Base-by-base conservation (phyloP, 2,797 vertebrate species). In the Pangasius krempfi region DNA sequence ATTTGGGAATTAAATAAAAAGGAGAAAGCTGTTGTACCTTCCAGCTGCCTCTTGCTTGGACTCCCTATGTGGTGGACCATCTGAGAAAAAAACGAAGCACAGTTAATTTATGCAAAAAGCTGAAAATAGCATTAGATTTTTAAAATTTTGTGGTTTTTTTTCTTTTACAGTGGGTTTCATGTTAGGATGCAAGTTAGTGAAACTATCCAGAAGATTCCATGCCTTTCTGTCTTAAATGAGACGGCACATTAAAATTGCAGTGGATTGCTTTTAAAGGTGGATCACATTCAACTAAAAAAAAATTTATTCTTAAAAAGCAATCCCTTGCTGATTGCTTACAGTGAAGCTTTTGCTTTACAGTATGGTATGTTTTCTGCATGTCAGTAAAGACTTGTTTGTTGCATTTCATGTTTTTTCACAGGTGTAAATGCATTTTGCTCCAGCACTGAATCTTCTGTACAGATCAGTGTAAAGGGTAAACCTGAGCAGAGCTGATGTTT, bases 41-140 rank as follows among this genome's bases (percentile, higher is more conserved):
- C 93, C 94, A 64, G 92, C 83, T 52, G 84, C 33, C 30, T 95
- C 93, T 86, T 93, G 92, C 85, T 44, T 94, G 3, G 89, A 70
- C 18, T 93, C 95, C 91, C 95, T 95, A 92, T 96, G 96, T 88
- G 93, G 89, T 90, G 94, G 76, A 91, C 92, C 56, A 88, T 91
- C 96, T 96, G 72, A 22, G n/a, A 27, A 54, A 52, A 52, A 27
- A 86, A 76, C 20, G 56, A 27, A 87, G 7, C n/a, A 30, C 5
- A 47, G 4, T n/a, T n/a, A 10, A 81, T 60, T 62, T 13, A 40
- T 44, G 2, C 6, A 64, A n/a, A 37, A 83, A 47, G 25, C 25
- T 44, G 30, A 3, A 62, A 83, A n/a, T 1, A 27, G 1, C 12
- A 62, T 30, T 13, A 12, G 12, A 58, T 58, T 60, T 25, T 22